Conservation (phyloP, 1,140 invertebrate genomes). For the Chironomus striatipennis region DNA sequence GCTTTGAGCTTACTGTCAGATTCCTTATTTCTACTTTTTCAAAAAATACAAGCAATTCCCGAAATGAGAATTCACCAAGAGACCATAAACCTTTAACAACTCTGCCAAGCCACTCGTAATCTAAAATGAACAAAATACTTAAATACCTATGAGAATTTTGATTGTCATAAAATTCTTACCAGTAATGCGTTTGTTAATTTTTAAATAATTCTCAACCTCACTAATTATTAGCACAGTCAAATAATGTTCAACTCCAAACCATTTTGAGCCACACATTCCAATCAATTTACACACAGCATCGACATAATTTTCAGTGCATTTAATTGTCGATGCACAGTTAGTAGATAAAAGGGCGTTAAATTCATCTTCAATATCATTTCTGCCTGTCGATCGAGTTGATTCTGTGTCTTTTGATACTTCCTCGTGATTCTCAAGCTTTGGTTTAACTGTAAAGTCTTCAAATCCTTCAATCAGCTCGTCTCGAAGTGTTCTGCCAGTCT, state of each 20-base stretch:
- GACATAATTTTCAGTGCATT: neutral
- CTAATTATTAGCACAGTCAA: neutral
- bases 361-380: slow-evolving; percentile 14
- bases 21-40: slow-evolving; percentile 32
- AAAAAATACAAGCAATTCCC: slow-evolving; percentile 36
- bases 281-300: neutral
- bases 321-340: neutral
- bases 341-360: neutral
- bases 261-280: slow-evolving; percentile 11
- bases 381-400: neutral
- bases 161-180: neutral
- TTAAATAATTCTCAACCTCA: neutral
- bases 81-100: slow-evolving; percentile 33
- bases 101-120: slow-evolving; percentile 35
- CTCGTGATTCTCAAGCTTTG: slow-evolving; percentile 1
- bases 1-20: slow-evolving; percentile 30
- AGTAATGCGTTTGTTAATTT: neutral
- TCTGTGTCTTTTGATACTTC: neutral
- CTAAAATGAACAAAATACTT: slow-evolving; percentile 25
- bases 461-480: neutral
- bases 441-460: neutral
- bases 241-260: neutral
- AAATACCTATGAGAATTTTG: neutral
- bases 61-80: slow-evolving; percentile 38
- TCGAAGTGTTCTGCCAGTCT: neutral